Evolutionary conservation across 2,797 vertebrate genomes (phyloP).

Genomic region (Jordanella pulchra): DNA sequence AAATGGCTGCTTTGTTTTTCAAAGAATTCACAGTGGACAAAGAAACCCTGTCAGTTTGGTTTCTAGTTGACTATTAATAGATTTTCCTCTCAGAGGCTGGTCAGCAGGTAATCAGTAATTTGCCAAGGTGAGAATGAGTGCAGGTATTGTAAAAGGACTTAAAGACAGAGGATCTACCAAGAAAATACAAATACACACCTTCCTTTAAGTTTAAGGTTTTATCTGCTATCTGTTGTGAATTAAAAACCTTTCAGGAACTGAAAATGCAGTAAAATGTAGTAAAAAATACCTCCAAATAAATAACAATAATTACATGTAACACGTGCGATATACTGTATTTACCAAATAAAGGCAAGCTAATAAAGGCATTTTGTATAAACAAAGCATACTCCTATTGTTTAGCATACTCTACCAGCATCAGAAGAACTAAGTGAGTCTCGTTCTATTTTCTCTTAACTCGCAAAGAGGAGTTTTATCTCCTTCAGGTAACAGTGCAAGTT

Average conservation of each 20-base stretch:
- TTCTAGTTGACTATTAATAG: neutral
- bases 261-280: no score
- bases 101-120: neutral
- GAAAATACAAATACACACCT: neutral
- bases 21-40: constrained; percentile 7
- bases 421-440: neutral
- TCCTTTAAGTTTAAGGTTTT: neutral
- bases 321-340: neutral
- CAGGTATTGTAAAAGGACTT: neutral
- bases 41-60: constrained; percentile 1
- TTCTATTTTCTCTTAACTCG: neutral
- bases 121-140: neutral
- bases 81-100: neutral
- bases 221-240: neutral
- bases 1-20: constrained; percentile 6
- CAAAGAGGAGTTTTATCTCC: no score
- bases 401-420: neutral
- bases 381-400: neutral
- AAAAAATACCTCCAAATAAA: neutral
- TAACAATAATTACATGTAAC: neutral
- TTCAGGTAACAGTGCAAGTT: neutral
- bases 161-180: neutral
- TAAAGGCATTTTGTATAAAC: neutral
- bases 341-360: neutral
- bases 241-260: neutral